A percentile compares a stretch with the other conserved stretches of the same genome.
These are phyloP conservation scores for Strongylocentrotus purpuratus DNA, from an alignment of 35 echinoderm and acorn worm species.

Conservation along the genomic window DNA sequence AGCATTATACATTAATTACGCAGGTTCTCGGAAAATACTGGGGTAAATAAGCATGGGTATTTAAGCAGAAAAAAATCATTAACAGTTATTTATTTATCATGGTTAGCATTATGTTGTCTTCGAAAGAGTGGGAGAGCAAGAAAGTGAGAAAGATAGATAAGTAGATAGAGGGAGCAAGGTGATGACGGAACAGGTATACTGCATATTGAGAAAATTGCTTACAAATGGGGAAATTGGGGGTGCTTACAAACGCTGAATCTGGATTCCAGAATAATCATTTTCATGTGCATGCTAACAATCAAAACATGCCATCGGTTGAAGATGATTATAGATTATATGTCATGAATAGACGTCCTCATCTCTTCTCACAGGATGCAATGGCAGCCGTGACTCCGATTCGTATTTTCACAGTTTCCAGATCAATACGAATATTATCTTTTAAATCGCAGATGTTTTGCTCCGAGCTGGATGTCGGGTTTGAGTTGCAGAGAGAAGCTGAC, in stretches of 20 bases:
- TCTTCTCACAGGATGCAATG: background rate
- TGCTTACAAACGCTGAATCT: background rate
- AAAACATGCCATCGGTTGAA: background rate
- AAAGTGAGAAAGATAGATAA: no score
- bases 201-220: no score
- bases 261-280: background rate
- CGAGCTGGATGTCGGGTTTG: background rate
- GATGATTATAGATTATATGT: conserved; percentile 5
- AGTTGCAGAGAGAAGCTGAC: background rate
- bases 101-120: no score
- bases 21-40: no score
- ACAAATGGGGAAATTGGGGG: no score
- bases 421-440: conserved; percentile 19
- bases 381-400: background rate
- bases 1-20: no score
- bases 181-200: no score
- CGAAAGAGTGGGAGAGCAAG: no score
- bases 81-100: no score
- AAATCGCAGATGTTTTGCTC: conserved; percentile 6
- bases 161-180: no score
- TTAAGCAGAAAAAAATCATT: no score
- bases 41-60: no score
- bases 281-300: background rate
- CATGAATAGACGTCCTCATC: background rate
- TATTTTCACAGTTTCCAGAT: background rate